Base-by-base conservation (phyloP, 2,797 vertebrate species). In the Neosalanx taihuensis region DNA sequence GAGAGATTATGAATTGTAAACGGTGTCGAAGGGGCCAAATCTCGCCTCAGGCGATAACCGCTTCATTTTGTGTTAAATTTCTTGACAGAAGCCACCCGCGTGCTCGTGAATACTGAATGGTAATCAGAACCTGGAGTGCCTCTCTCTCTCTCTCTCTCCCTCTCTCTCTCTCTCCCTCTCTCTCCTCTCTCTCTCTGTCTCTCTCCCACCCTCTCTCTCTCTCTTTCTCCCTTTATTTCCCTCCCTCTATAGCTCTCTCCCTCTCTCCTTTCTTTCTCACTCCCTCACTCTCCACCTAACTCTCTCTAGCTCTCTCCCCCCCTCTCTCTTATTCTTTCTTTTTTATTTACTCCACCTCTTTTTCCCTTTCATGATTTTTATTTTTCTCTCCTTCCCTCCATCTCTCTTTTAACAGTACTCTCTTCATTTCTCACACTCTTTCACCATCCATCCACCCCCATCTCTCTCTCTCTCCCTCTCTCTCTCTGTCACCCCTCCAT, bases 81-180 rank as follows among this genome's bases (percentile, higher is more conserved):
- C 90, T 92, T 92, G 90, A 93, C 90, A 91, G 93, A 94, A 93
- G 93, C 92, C 84, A 90, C 90, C 85, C 87, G 85, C 94, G 94
- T 97, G 96, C 92, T 93, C 90, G 90, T 95, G 95, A 97, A 98
- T 97, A 95, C 94, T 91, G 94, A 95, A 95, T 93, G 88, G 94
- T 93, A 94, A 97, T 97, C 95, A 95, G 92, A 90, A 87, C 92
- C 89, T 2, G 90, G 93, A 94, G 89, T 88, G 91, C 88, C 71
- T 73, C 73, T 33, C 53, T 56, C 35, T 1, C 51, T 31, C 33
- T 26, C 72, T 89, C 84, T 69, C 62, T 78, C 67, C 76, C 76
- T 76, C n/a, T n/a, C n/a, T n/a, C n/a, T n/a, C n/a, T n/a, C n/a
- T n/a, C n/a, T n/a, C 71, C 72, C 57, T 81, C 69, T 75, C 81